These are phyloP conservation scores for Elanoides forficatus DNA, from an alignment of 2,113 vertebrate genomes.

Conservation along the genomic window DNA sequence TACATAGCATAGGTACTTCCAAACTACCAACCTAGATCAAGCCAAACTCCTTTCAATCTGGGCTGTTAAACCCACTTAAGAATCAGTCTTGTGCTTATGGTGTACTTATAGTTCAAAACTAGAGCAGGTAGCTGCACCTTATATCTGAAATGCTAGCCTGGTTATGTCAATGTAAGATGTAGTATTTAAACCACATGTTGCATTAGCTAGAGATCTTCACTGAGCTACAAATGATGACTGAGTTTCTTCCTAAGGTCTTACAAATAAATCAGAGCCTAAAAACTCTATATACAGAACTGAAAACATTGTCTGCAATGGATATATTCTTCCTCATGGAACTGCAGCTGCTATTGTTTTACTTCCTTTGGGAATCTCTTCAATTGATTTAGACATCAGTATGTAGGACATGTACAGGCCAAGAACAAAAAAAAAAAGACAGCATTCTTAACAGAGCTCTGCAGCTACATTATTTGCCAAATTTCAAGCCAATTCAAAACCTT, in stretches of 20 bases:
- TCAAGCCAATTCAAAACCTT: background rate
- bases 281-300: background rate
- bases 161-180: background rate
- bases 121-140: background rate
- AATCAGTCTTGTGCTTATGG: background rate
- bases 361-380: background rate
- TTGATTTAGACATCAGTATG: background rate
- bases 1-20: background rate
- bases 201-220: background rate
- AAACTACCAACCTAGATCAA: background rate
- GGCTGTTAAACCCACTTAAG: background rate
- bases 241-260: background rate
- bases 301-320: background rate
- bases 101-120: background rate
- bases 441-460: background rate
- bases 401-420: background rate
- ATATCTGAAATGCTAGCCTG: background rate
- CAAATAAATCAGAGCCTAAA: conserved; percentile 14
- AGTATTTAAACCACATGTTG: background rate
- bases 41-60: background rate
- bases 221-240: background rate
- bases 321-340: background rate
- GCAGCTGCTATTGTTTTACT: background rate
- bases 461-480: background rate
- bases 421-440: background rate